These are phyloP conservation scores for Hemicrepidius hirtus DNA, from an alignment of 2,888 invertebrate genomes.

Conservation along the genomic window DNA sequence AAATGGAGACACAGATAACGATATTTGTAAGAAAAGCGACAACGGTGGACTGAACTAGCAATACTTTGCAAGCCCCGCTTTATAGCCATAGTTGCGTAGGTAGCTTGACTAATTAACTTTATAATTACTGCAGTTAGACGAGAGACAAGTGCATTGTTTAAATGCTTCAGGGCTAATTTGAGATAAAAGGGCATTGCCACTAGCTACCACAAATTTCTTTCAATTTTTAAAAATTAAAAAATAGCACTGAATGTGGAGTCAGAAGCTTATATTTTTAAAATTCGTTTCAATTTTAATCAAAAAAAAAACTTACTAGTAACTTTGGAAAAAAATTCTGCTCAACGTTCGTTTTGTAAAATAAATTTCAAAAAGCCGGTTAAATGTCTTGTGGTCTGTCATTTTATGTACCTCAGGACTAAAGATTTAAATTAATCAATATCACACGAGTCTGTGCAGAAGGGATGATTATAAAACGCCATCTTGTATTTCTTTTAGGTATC, in stretches of 20 bases:
- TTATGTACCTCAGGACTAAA: background rate
- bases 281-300: no score
- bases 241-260: no score
- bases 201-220: no score
- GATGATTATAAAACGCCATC: no score
- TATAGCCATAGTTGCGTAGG: conserved; percentile 22
- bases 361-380: conserved; percentile 1
- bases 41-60: conserved; percentile 18
- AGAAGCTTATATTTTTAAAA: no score
- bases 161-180: conserved; percentile 8
- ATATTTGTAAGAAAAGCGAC: conserved; percentile 13
- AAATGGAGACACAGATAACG: conserved; percentile 17
- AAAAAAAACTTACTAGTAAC: no score
- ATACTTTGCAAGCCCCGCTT: conserved; percentile 12
- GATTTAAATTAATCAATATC: conserved; percentile 6
- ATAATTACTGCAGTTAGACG: conserved; percentile 32
- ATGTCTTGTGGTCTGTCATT: background rate
- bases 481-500: no score
- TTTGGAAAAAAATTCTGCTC: no score
- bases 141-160: conserved; percentile 16
- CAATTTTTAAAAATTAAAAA: no score
- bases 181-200: conserved; percentile 8
- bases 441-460: background rate
- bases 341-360: no score
- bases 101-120: conserved; percentile 33